Evolutionary conservation across 1,140 invertebrate genomes (phyloP), one percentile per base, ranked within the genome.

Genomic region (Lepidotrigona ventralis): DNA sequence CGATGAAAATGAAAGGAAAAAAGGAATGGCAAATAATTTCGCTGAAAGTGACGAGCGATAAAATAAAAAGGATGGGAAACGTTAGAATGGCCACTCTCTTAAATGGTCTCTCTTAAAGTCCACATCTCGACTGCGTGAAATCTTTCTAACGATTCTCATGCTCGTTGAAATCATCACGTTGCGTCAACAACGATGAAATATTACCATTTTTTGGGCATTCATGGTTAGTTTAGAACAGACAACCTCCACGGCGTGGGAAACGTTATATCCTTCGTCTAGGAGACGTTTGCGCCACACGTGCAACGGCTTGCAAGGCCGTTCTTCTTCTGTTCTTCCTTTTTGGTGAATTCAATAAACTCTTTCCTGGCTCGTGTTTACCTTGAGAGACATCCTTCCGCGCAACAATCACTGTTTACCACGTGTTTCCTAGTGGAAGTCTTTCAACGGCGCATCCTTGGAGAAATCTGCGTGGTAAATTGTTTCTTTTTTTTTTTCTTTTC

Each of bases 101-200:
- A 69, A 69, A 12, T 23, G 14, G 1, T 46, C 39, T 21, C 66
- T 23, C 39, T 39, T 46, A 46, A 39, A 69, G 33, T 69, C 21
- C 66, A 21, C 21, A 9, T 46, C 15, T 12, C 0, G 12, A 46
- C 5, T 14, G 46, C 33, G 12, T 46, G 68, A 46, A 70, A 46
- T 46, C 39, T 70, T 23, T 46, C 5, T n/a, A 12, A 19, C 17
- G 19, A 68, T 11, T 68, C 60, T 64, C 60, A 21, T 17, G 66
- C 39, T n/a, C 33, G 51, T 69, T 53, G 15, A 78, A 68, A 53
- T 26, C 26, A 15, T 70, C 77, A 69, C 29, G 64, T 39, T 70
- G 53, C 9, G 53, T 33, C 77, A 70, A 46, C 29, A 56, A 3
- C 76, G 26, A 2, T 69, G n/a, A 72, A 80, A 63, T 73, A 80